These are phyloP conservation scores for Xestia sexstrigata DNA, from an alignment of 2,888 invertebrate species.

Conservation along the genomic window DNA sequence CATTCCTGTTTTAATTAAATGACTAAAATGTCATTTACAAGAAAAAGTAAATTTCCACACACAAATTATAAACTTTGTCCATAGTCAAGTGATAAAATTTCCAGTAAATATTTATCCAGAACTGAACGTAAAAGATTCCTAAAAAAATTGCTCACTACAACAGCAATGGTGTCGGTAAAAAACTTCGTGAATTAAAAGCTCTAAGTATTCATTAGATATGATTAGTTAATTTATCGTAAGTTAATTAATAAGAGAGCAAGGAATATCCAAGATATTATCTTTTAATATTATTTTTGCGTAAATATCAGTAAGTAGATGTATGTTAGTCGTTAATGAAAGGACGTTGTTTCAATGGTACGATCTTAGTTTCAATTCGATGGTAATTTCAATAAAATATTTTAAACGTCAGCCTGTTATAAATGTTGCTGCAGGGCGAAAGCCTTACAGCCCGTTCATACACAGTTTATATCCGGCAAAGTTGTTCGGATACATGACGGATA, in stretches of 20 bases:
- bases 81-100: background rate
- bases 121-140: conserved; percentile 17
- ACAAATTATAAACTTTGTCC: background rate
- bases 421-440: background rate
- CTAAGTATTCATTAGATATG: conserved; percentile 89
- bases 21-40: background rate
- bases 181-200: conserved; percentile 80
- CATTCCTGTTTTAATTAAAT: conserved; percentile 15
- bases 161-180: conserved; percentile 79
- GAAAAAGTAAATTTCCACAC: background rate
- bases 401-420: background rate
- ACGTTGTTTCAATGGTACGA: conserved; percentile 77
- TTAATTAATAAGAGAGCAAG: conserved; percentile 85
- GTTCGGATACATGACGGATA: no score
- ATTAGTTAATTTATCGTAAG: conserved; percentile 88
- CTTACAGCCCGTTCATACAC: no score
- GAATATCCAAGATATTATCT: conserved; percentile 89
- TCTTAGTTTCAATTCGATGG: conserved; percentile 66
- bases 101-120: background rate
- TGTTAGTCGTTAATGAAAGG: conserved; percentile 79
- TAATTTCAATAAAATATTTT: background rate
- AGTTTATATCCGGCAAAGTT: no score
- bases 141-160: conserved; percentile 83
- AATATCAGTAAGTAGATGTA: conserved; percentile 80
- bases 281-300: conserved; percentile 79